Evolutionary conservation across 2,888 invertebrate genomes (phyloP).

Genomic region (Ethmia dodecea): DNA sequence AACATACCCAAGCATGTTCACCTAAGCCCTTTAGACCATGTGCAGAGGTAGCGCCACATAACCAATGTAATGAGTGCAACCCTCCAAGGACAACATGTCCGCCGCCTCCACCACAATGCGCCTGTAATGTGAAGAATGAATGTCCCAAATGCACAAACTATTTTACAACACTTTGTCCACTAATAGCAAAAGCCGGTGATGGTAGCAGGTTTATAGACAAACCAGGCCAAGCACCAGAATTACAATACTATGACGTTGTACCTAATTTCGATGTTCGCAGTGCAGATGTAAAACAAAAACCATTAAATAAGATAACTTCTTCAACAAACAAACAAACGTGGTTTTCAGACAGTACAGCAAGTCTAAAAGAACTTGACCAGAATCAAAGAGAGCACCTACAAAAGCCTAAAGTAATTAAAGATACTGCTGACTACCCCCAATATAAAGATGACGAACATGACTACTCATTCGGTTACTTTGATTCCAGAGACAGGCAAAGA

Average conservation of each 20-base stretch:
- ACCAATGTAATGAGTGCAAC: conserved; percentile 36
- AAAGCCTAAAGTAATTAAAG: conserved; percentile 34
- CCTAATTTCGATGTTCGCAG: conserved; percentile 37
- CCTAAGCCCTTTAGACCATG: conserved; percentile 11
- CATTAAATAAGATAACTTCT: conserved; percentile 13
- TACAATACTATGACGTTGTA: conserved; percentile 38
- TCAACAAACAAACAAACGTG: conserved; percentile 13
- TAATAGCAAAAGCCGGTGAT: conserved; percentile 11
- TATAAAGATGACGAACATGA: conserved; percentile 25
- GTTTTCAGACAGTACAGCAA: conserved; percentile 15
- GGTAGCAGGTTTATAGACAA: conserved; percentile 24
- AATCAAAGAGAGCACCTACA: conserved; percentile 22
- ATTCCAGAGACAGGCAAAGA: conserved; percentile 42
- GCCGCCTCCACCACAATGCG: conserved; percentile 19
- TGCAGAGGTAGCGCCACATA: conserved; percentile 11
- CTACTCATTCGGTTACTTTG: conserved; percentile 33
- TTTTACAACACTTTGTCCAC: conserved; percentile 12
- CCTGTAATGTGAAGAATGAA: conserved; percentile 17
- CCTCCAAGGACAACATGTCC: conserved; percentile 24
- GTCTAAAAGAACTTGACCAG: conserved; percentile 16
- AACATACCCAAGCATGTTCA: too few relatives aligned
- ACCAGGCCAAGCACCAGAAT: conserved; percentile 23
- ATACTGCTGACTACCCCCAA: conserved; percentile 20
- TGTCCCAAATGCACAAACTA: conserved; percentile 16
- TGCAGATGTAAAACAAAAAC: conserved; percentile 24